Conservation (phyloP, 2,797 vertebrate species). For the Poeciliopsis infans region DNA sequence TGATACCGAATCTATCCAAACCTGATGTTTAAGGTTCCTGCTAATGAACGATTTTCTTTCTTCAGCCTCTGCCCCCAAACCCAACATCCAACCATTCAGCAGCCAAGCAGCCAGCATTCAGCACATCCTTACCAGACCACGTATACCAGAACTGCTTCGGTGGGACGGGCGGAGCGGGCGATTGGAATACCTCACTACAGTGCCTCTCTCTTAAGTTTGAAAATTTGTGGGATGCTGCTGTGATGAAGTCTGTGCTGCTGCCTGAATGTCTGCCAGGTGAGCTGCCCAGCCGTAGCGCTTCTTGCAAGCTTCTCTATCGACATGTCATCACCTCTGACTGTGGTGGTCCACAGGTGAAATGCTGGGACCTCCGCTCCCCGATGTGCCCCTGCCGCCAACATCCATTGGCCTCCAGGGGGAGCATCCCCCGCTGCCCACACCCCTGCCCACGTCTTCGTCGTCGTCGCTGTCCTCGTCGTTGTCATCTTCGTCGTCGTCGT, state of each 20-base stretch:
- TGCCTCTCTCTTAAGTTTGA: slow-evolving; percentile 91
- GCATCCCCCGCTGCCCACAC: slow-evolving; percentile 56
- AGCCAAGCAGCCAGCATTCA: slow-evolving; percentile 93
- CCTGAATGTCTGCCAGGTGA: slow-evolving; percentile 95
- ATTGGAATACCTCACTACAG: slow-evolving; percentile 93
- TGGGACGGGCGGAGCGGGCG: slow-evolving; percentile 85
- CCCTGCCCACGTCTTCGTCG: slow-evolving; percentile 64
- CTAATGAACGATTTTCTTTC: slow-evolving; percentile 16
- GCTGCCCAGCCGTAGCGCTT: not conserved
- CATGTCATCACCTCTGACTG: not conserved
- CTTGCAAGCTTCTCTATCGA: not conserved
- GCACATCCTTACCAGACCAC: slow-evolving; percentile 92
- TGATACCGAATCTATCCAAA: not conserved
- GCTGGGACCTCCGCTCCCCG: slow-evolving; percentile 87
- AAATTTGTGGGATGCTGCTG: slow-evolving; percentile 95
- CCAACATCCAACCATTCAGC: slow-evolving; percentile 90
- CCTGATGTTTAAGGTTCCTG: slow-evolving; percentile 4
- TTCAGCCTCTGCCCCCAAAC: slow-evolving; percentile 88
- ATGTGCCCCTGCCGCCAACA: slow-evolving; percentile 86
- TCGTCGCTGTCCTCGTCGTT: slow-evolving; percentile 65
- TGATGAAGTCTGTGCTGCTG: slow-evolving; percentile 96
- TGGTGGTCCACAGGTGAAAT: slow-evolving; percentile 83
- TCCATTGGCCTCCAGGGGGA: slow-evolving; percentile 77
- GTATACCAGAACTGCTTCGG: slow-evolving; percentile 96
- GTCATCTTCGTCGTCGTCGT: slow-evolving; percentile 67